Percentiles rank a stretch among this genome's conserved stretches.
Evolutionary conservation across 2,797 vertebrate genomes (phyloP).

Genomic region (Luscinia megarhynchos): DNA sequence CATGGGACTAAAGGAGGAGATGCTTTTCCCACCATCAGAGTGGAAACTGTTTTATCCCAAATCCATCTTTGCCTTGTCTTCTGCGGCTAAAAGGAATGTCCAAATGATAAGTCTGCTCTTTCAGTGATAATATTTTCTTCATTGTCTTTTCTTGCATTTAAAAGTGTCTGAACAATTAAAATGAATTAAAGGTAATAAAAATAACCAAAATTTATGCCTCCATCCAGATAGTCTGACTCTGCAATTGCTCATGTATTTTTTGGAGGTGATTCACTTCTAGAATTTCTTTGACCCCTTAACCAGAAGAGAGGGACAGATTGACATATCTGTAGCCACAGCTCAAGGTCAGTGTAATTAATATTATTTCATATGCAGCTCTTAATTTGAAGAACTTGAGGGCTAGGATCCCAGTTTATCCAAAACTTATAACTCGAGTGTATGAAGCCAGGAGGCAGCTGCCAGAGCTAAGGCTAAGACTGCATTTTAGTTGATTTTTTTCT

Average conservation of each 20-base stretch:
- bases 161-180: neutral
- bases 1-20: neutral
- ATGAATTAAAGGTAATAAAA: neutral
- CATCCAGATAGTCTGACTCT: neutral
- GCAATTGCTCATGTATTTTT: neutral
- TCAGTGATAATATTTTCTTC: neutral
- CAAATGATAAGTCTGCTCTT: neutral
- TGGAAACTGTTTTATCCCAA: neutral
- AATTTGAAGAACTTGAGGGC: neutral
- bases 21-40: neutral
- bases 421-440: neutral
- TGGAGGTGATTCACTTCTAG: neutral
- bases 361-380: neutral
- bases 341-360: neutral
- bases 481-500: neutral
- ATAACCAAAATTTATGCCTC: neutral
- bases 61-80: neutral
- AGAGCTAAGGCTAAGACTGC: neutral
- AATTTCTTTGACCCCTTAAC: neutral
- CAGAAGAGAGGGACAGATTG: neutral
- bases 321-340: neutral
- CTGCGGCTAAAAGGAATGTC: neutral
- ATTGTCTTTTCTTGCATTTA: neutral
- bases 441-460: neutral
- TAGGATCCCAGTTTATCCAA: neutral